Base-by-base conservation (phyloP, 2,113 vertebrate species). In the Paraplagusia blochii region DNA sequence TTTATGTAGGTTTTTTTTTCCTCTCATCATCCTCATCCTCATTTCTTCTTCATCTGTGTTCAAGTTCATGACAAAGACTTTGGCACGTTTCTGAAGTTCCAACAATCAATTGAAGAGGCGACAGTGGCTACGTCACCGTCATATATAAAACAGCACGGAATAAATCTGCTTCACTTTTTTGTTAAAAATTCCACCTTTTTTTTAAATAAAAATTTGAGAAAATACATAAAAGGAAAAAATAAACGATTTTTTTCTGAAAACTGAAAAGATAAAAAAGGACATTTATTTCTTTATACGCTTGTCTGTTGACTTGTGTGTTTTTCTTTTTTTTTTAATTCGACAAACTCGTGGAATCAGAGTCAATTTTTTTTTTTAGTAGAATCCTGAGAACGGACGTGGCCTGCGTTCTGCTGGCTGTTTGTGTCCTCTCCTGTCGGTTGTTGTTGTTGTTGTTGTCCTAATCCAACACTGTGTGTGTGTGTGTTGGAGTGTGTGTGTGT, bases 61-160 rank as follows among this genome's bases (percentile, higher is more conserved):
- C 93, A 94, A 95, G 93, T 99, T 96, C 94, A 97, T 97, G 95
- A 98, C 93, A 95, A 99, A 95, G 93, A 97, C 95, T 98, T 98
- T 99, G 95, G 96, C 95, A 99, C 92, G 88, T 94, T 95, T 91
- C 81, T 93, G 91, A 93, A 93, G 89, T 90, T 94, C 90, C 92
- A 90, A 96, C 95, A 96, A 95, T 95, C 94, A 94, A 92, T 94
- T 90, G 91, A 92, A 93, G 69, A 94, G 94, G 94, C 90, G 92
- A 94, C 92, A 67, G 47, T 63, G 84, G 36, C 36, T 9, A 12
- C 85, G 89, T 92, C 93, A 83, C 87, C 92, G 74, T 90, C 78
- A 91, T 92, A 93, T 90, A 95, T 39, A 39, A 39, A 91, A 93
- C 89, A 93, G 88, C 92, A 91, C 89, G 86, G 63, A 90, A 92